A percentile compares a stretch with the other conserved stretches of the same genome.
These are phyloP conservation scores for Candoia aspera DNA, from an alignment of 2,113 vertebrate genomes.

Conservation along the genomic window DNA sequence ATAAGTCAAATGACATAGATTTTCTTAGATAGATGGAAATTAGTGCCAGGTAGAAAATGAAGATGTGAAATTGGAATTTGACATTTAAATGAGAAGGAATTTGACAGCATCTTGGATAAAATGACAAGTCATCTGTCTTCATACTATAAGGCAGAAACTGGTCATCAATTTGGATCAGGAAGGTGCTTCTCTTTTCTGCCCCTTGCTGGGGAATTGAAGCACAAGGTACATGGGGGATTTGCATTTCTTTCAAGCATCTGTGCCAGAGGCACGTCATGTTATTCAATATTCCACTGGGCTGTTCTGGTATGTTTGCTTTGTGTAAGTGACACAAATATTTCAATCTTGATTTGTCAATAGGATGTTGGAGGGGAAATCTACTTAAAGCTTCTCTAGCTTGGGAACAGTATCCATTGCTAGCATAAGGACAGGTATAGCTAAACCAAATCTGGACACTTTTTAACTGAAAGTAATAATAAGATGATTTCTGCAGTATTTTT, in stretches of 20 bases:
- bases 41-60: constrained; percentile 31
- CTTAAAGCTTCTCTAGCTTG: constrained; percentile 12
- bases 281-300: constrained; percentile 14
- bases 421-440: neutral
- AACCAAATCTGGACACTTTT: neutral
- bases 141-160: constrained; percentile 24
- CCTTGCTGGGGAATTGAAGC: constrained; percentile 12
- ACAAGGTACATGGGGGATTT: neutral
- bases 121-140: constrained; percentile 26
- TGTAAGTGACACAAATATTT: constrained; percentile 32
- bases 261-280: constrained; percentile 21
- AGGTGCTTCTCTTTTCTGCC: constrained; percentile 7
- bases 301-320: neutral
- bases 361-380: constrained; percentile 12
- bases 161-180: constrained; percentile 36
- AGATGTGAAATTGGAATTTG: constrained; percentile 32
- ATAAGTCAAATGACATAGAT: constrained; percentile 13
- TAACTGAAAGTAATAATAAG: neutral
- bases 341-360: constrained; percentile 35
- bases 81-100: constrained; percentile 33
- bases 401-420: neutral
- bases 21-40: constrained; percentile 30
- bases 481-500: neutral
- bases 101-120: constrained; percentile 11
- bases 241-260: constrained; percentile 29